Percentiles rank a stretch among this genome's conserved stretches.
These are phyloP conservation scores for Palythoa grandiflora DNA, from an alignment of 92 coral and sea anemone species.

Conservation along the genomic window DNA sequence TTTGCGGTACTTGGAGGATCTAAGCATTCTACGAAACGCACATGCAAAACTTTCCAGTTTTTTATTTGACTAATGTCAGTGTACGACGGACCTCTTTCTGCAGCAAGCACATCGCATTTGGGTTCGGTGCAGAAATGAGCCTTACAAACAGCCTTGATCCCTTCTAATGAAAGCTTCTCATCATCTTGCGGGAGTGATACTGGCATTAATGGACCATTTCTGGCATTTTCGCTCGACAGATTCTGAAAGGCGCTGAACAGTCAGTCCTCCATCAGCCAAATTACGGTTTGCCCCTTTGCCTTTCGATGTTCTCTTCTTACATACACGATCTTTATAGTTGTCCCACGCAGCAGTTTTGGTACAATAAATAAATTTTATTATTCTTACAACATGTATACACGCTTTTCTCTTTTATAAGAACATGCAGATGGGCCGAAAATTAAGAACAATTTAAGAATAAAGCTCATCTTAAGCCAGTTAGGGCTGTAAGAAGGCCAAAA, in stretches of 20 bases:
- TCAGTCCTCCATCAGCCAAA: constrained; percentile 52
- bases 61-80: constrained; percentile 49
- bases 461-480: no score
- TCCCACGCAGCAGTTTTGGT: constrained; percentile 24
- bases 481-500: no score
- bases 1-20: constrained; percentile 3
- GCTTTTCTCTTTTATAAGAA: no score
- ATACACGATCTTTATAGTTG: constrained; percentile 47
- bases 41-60: constrained; percentile 72
- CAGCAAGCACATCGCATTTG: constrained; percentile 67
- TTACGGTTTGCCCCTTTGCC: constrained; percentile 16
- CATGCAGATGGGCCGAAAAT: no score
- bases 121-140: constrained; percentile 55
- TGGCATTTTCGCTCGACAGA: constrained; percentile 73
- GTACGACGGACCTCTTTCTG: constrained; percentile 71
- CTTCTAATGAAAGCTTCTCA: constrained; percentile 57
- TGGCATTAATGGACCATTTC: constrained; percentile 64
- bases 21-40: constrained; percentile 56
- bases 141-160: constrained; percentile 71
- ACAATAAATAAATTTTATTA: no score
- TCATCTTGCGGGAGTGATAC: constrained; percentile 53
- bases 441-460: no score
- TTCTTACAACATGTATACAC: no score
- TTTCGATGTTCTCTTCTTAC: constrained; percentile 35
- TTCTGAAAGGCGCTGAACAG: constrained; percentile 72